phyloP scores from a whole-genome alignment of 2,888 invertebrate genomes.

The Drosophila setosimentum region DNA sequence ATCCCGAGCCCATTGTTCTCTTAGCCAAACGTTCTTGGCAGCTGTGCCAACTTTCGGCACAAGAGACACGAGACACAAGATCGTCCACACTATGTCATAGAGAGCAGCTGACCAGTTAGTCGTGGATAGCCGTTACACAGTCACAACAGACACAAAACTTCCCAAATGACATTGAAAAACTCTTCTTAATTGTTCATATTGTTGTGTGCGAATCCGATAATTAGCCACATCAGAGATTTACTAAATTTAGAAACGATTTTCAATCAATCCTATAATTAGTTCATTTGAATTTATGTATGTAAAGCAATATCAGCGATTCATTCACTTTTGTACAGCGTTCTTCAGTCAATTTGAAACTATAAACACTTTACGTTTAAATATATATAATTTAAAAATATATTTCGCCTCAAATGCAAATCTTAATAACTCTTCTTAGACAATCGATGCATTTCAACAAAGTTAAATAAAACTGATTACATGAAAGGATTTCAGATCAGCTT shows the following conservation, averaged over 20 bases:
- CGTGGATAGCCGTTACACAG: slow-evolving; percentile 30
- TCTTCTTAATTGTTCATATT: neutral
- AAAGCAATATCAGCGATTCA: too few species aligned
- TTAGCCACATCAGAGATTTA: neutral
- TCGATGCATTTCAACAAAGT: neutral
- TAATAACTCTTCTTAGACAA: neutral
- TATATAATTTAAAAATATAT: neutral
- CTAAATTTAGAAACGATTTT: neutral
- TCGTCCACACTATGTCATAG: slow-evolving; percentile 43
- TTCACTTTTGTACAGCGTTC: neutral
- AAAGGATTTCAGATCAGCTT: neutral
- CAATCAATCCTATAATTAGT: neutral
- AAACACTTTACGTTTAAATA: neutral
- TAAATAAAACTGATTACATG: neutral
- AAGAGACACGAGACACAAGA: slow-evolving; percentile 47
- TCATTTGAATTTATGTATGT: neutral
- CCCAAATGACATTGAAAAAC: slow-evolving; percentile 1
- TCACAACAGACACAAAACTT: neutral
- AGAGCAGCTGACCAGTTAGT: slow-evolving; percentile 61
- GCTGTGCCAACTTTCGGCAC: slow-evolving; percentile 69
- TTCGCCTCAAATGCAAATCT: neutral
- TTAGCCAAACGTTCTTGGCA: slow-evolving; percentile 48
- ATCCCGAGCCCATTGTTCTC: slow-evolving; percentile 57
- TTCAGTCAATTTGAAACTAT: neutral
- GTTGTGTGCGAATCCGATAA: neutral